Percentiles rank a stretch among this genome's conserved stretches.
phyloP scores from a whole-genome alignment of 2,888 invertebrate species.

The Limnephilus auricula region DNA sequence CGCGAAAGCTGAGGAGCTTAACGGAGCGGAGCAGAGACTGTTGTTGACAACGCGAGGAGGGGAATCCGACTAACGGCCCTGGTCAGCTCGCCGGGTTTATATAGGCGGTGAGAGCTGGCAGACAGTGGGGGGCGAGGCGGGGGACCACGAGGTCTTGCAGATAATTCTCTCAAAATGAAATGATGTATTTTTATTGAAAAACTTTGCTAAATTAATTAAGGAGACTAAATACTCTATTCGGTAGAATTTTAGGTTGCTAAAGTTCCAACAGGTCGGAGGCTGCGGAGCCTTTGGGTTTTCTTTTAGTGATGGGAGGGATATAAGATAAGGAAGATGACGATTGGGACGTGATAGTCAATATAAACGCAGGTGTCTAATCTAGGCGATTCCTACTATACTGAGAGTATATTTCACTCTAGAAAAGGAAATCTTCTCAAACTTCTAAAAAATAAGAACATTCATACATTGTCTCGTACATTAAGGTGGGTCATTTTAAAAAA shows the following conservation, averaged over 20 bases:
- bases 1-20: slow-evolving; percentile 14
- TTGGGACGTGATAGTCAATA: no score
- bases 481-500: no score
- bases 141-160: not conserved
- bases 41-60: slow-evolving; percentile 17
- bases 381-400: no score
- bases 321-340: no score
- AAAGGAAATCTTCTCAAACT: no score
- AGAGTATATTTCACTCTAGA: no score
- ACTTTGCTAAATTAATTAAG: not conserved
- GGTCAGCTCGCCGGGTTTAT: slow-evolving; percentile 19
- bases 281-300: not conserved
- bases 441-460: no score
- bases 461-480: no score
- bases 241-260: not conserved
- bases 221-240: not conserved
- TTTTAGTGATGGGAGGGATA: not conserved
- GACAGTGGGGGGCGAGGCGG: not conserved
- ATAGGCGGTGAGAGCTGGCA: slow-evolving; percentile 48
- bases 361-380: no score
- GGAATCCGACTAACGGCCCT: slow-evolving; percentile 43
- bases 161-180: not conserved
- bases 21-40: slow-evolving; percentile 24
- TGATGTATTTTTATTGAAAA: not conserved
- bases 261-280: not conserved